phyloP scores from a whole-genome alignment of 2,888 invertebrate species.

The Scaptomyza reducta region DNA sequence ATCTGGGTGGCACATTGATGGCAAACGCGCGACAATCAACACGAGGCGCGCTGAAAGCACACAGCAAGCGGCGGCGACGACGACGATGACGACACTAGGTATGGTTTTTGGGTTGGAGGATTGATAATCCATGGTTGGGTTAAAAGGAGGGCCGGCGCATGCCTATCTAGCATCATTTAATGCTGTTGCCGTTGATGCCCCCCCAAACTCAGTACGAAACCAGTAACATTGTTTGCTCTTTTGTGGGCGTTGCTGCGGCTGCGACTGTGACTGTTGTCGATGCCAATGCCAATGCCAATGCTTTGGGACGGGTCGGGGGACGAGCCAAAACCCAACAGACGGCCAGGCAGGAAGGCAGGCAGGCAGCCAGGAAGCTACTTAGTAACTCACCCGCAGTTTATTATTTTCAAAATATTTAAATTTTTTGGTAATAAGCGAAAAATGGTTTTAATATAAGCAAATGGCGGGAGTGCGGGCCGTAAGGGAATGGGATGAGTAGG shows the following conservation, averaged over 20 bases:
- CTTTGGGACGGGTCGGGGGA: constrained; percentile 7
- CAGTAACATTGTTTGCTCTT: constrained; percentile 65
- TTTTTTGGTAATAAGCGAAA: constrained; percentile 81
- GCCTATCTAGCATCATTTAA: constrained; percentile 58
- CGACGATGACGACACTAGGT: too few species aligned
- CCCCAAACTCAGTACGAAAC: constrained; percentile 10
- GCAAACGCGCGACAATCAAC: constrained; percentile 75
- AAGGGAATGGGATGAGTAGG: constrained; percentile 25
- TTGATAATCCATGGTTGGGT: constrained; percentile 62
- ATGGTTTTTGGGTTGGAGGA: constrained; percentile 58
- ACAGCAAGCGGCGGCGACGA: constrained; percentile 43
- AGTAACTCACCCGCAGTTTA: constrained; percentile 83
- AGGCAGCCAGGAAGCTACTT: constrained; percentile 65
- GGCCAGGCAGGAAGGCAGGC: constrained; percentile 12
- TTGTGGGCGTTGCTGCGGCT: constrained; percentile 55
- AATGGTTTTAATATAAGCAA: constrained; percentile 76
- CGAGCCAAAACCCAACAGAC: background rate
- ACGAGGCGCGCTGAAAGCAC: constrained; percentile 69
- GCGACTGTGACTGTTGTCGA: constrained; percentile 38
- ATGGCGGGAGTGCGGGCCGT: constrained; percentile 32
- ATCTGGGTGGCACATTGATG: constrained; percentile 60
- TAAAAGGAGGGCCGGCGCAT: constrained; percentile 64
- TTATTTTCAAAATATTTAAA: constrained; percentile 83
- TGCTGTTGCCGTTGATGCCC: constrained; percentile 32
- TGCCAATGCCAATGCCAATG: constrained; percentile 33